Base-by-base conservation (phyloP, 2,888 invertebrate genomes). In the Dichetophora obliterata region DNA sequence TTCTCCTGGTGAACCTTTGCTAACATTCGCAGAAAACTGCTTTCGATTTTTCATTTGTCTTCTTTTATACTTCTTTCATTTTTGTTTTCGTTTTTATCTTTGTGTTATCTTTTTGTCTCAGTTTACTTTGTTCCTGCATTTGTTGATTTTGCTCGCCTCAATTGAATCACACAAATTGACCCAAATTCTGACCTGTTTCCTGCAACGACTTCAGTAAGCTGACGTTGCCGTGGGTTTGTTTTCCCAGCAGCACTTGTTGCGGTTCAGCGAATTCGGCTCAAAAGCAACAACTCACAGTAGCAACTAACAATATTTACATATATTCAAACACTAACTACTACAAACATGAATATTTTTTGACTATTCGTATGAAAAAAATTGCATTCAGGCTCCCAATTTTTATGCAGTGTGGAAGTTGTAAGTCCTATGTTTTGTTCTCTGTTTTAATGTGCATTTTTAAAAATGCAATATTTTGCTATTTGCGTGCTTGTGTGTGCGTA, bases 161-260 rank as follows among this genome's bases (percentile, higher is more conserved):
- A 54, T 54, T 54, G 19, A 54, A 54, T 54, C 54, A 54, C 54
- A 22, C 54, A 54, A 54, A 54, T 54, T 54, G 54, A 54, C 54
- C 54, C 54, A 54, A 54, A 54, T 54, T 54, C 31, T 31, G 31
- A 34, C 54, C 70, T 37, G 31, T 52, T 52, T 70, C 16, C 63
- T 65, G 63, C 63, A n/a, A 5, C n/a, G 14, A n/a, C 19, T n/a
- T 65, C 63, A 31, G 37, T 19, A 65, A n/a, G 19, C 14, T 19
- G 34, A 11, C 11, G 63, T 34, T 31, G 63, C 34, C 69, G 50
- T 48, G 61, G 37, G 61, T 48, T 54, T 72, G 57, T 72, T 72
- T 59, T 50, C 61, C 61, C 61, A 72, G 61, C 37, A 43, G 48
- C 72, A 61, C 61, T 72, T 72, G 61, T 72, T 72, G 72, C 72